These are phyloP conservation scores for Romanomermis culicivorax DNA, from an alignment of 2,888 invertebrate genomes.

Conservation along the genomic window DNA sequence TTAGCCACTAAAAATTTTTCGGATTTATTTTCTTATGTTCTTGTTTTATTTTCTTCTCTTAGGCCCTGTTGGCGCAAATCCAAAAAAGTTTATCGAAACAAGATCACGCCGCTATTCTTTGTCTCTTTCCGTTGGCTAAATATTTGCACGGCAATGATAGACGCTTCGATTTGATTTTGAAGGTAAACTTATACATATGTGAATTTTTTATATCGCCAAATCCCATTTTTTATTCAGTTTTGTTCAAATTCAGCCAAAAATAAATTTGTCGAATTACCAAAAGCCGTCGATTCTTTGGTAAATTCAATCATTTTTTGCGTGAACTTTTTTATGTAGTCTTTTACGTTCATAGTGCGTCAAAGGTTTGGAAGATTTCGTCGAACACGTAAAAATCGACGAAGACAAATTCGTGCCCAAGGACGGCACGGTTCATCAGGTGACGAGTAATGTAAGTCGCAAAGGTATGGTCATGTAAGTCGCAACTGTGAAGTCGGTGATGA, in stretches of 20 bases:
- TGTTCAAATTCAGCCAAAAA: neutral
- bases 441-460: slow-evolving; percentile 64
- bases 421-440: slow-evolving; percentile 90
- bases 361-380: slow-evolving; percentile 74
- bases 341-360: slow-evolving; percentile 51
- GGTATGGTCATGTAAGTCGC: too few relatives aligned
- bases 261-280: neutral
- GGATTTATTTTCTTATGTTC: too few relatives aligned
- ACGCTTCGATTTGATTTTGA: neutral
- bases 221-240: neutral
- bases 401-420: slow-evolving; percentile 62
- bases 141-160: slow-evolving; percentile 1
- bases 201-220: neutral
- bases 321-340: neutral
- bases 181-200: neutral
- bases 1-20: too few relatives aligned
- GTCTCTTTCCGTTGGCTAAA: slow-evolving; percentile 7
- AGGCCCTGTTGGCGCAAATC: neutral
- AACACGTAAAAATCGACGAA: slow-evolving; percentile 50
- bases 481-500: too few relatives aligned
- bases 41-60: neutral
- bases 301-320: neutral
- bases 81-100: neutral
- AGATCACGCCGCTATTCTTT: slow-evolving; percentile 5
- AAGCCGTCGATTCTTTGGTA: neutral